These are phyloP conservation scores for Pseudorasbora parva DNA, from an alignment of 2,113 vertebrate species.

Conservation along the genomic window DNA sequence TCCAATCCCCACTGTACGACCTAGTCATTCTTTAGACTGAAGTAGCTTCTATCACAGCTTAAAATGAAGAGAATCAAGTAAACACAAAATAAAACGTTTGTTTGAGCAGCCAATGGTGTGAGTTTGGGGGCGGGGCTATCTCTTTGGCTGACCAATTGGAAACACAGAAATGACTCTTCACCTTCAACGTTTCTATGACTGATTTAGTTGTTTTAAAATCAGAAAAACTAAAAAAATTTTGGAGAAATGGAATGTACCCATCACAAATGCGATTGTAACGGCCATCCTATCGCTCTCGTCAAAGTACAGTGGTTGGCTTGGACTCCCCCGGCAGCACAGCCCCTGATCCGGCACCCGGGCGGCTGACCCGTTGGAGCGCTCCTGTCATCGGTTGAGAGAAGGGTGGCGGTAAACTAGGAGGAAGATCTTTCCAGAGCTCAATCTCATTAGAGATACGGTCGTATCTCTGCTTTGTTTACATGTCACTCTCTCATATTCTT, in stretches of 20 bases:
- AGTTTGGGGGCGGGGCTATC: background rate
- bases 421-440: slow-evolving; percentile 54
- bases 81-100: background rate
- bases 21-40: background rate
- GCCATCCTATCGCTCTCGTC: slow-evolving; percentile 20
- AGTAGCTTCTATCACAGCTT: background rate
- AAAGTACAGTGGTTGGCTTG: slow-evolving; percentile 24
- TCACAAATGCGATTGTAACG: slow-evolving; percentile 70
- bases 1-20: slow-evolving; percentile 39
- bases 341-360: slow-evolving; percentile 6
- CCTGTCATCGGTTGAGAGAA: slow-evolving; percentile 30
- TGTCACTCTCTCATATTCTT: slow-evolving; percentile 63
- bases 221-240: too few species aligned
- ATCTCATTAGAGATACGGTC: slow-evolving; percentile 66
- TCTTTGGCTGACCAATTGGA: background rate
- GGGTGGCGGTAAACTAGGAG: slow-evolving; percentile 49
- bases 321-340: slow-evolving; percentile 65
- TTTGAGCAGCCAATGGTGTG: background rate
- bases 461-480: slow-evolving; percentile 80
- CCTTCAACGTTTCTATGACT: background rate
- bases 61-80: background rate
- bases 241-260: slow-evolving; percentile 65
- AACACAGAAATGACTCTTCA: background rate
- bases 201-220: too few species aligned
- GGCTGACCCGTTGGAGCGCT: background rate